Evolutionary conservation across 2,113 vertebrate genomes (phyloP).

Genomic region (Ptilorrhoa leucosticta): DNA sequence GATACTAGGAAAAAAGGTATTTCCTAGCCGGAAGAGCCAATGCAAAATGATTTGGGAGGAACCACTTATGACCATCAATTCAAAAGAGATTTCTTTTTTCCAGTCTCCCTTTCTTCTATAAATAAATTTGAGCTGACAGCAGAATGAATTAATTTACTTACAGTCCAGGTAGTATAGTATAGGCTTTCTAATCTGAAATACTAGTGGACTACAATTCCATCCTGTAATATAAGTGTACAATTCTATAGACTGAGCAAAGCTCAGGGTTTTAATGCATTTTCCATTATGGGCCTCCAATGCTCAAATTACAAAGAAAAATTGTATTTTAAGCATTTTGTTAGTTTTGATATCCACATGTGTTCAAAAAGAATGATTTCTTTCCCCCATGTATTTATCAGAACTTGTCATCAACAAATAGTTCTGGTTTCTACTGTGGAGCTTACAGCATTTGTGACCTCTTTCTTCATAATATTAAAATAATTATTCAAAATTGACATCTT

Average conservation of each 20-base stretch:
- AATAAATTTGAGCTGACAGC: background rate
- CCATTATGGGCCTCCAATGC: background rate
- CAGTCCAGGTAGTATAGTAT: background rate
- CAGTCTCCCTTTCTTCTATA: background rate
- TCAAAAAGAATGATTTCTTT: background rate
- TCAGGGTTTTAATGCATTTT: background rate
- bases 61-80: background rate
- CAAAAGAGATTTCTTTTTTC: background rate
- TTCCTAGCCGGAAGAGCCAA: background rate
- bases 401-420: background rate
- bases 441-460: background rate
- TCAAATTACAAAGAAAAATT: background rate
- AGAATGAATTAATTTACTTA: background rate
- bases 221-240: background rate
- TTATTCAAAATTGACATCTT: background rate
- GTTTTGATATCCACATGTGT: background rate
- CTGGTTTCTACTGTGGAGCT: background rate
- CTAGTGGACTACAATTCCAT: background rate
- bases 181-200: background rate
- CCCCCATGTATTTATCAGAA: background rate
- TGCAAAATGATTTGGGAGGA: background rate
- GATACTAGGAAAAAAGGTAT: background rate
- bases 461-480: conserved; percentile 4
- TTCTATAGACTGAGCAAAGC: background rate
- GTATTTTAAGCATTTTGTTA: background rate